phyloP scores from a whole-genome alignment of 2,888 invertebrate species.

The Thelaira solivaga region DNA sequence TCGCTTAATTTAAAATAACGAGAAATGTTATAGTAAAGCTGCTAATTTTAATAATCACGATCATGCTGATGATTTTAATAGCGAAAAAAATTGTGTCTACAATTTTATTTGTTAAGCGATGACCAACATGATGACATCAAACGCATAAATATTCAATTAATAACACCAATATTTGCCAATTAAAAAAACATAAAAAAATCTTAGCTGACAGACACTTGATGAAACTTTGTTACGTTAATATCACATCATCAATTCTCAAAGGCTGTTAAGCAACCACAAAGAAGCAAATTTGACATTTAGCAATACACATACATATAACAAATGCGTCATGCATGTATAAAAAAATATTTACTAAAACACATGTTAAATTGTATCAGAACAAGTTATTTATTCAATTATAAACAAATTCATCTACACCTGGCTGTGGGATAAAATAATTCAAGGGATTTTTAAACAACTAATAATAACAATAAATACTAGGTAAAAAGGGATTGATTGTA shows the following conservation, averaged over 20 bases:
- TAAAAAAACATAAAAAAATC: conserved; percentile 4
- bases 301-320: not conserved
- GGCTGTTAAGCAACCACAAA: not conserved
- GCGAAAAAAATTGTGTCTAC: not conserved
- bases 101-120: conserved; percentile 22
- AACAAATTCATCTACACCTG: no score
- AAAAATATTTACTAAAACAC: no score
- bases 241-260: conserved; percentile 18
- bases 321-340: not conserved
- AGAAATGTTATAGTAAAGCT: not conserved
- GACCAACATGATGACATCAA: conserved; percentile 69
- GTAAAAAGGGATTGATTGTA: no score
- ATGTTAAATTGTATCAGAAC: no score
- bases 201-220: conserved; percentile 2
- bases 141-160: conserved; percentile 64
- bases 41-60: not conserved
- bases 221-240: not conserved
- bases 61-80: not conserved
- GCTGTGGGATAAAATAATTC: no score
- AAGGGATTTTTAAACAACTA: no score
- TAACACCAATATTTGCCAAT: conserved; percentile 61
- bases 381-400: no score
- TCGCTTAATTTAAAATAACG: not conserved
- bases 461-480: no score
- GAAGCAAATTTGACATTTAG: conserved; percentile 20